Percentiles rank a stretch among this genome's conserved stretches.
phyloP scores from a whole-genome alignment of 2,113 vertebrate genomes.

The Elachura formosa region DNA sequence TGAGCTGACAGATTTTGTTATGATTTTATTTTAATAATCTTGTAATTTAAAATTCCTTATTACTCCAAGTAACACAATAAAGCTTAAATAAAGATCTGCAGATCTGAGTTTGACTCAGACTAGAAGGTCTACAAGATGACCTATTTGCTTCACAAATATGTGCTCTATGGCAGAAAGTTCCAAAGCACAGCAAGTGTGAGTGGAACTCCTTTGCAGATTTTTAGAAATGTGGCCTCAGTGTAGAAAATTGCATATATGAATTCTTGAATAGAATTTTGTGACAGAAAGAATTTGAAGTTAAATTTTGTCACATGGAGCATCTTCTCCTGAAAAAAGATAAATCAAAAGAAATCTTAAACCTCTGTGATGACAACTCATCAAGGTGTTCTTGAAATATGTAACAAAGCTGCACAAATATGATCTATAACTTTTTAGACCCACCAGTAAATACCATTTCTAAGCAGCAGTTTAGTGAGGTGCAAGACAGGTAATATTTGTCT shows the following conservation, averaged over 20 bases:
- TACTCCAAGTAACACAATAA: neutral
- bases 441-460: neutral
- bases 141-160: neutral
- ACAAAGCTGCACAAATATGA: neutral
- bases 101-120: neutral
- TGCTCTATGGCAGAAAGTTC: neutral
- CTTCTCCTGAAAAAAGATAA: neutral
- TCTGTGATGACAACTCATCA: neutral
- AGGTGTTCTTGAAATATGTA: neutral
- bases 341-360: neutral
- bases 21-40: neutral
- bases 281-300: neutral
- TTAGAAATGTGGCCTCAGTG: neutral
- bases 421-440: neutral
- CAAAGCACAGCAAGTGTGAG: neutral
- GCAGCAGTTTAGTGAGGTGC: neutral
- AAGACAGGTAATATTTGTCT: neutral
- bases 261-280: neutral
- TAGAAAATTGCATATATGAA: accelerated
- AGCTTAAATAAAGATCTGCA: neutral
- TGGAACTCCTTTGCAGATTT: neutral
- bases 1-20: neutral
- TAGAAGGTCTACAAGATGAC: neutral
- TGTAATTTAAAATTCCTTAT: neutral
- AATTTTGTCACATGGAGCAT: neutral